Conservation (phyloP, 92 coral and sea anemone genomes). For the Micromussa lordhowensis region DNA sequence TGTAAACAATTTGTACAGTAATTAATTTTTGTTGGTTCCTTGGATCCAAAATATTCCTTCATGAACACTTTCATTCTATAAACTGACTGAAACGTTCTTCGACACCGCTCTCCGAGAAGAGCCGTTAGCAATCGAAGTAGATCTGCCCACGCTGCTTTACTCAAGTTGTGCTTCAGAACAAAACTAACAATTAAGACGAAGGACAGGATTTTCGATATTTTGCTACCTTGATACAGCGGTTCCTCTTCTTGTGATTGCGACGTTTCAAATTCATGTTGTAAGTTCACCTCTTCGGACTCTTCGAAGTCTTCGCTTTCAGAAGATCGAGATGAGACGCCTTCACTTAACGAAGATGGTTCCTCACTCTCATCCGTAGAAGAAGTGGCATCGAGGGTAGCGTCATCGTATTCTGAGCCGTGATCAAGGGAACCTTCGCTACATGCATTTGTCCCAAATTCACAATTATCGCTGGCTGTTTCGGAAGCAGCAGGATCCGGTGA, state of each 20-base stretch:
- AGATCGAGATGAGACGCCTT: background rate
- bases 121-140: constrained; percentile 27
- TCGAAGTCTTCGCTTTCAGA: background rate
- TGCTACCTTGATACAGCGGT: constrained; percentile 32
- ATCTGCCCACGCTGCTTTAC: constrained; percentile 48
- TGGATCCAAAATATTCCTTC: constrained; percentile 37
- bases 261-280: background rate
- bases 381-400: background rate
- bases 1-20: constrained; percentile 8
- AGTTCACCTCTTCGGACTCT: background rate
- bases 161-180: too few relatives aligned
- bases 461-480: constrained; percentile 3
- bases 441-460: background rate
- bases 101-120: constrained; percentile 10
- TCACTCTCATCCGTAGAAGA: constrained; percentile 23
- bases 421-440: background rate
- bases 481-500: background rate
- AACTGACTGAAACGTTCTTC: constrained; percentile 41
- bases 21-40: constrained; percentile 29
- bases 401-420: background rate
- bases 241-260: background rate
- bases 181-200: constrained; percentile 28
- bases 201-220: constrained; percentile 24
- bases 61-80: constrained; percentile 44
- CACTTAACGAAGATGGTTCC: constrained; percentile 2